Conservation (phyloP, 2,113 vertebrate species). For the Pipa parva region DNA sequence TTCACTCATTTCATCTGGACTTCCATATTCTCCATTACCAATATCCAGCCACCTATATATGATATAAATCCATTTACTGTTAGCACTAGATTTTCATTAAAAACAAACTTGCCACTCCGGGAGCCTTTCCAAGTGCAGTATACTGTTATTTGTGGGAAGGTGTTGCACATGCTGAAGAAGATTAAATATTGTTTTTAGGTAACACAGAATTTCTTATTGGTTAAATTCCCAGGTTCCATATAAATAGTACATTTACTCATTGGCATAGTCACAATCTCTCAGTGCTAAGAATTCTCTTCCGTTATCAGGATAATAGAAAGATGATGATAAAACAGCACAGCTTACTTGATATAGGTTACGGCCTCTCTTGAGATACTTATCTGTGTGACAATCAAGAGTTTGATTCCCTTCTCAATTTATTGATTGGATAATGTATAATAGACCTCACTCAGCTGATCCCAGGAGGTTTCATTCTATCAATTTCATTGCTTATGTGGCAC, state of each 20-base stretch:
- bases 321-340: neutral
- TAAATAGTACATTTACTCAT: neutral
- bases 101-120: too few species aligned
- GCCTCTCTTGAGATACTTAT: neutral
- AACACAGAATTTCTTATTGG: too few species aligned
- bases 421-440: neutral
- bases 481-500: too few species aligned
- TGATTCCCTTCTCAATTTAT: neutral
- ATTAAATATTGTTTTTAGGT: too few species aligned
- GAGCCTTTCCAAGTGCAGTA: too few species aligned
- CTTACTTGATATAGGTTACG: neutral
- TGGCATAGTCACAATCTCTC: neutral
- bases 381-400: neutral
- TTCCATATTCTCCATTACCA: too few species aligned
- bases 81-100: too few species aligned
- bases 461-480: neutral
- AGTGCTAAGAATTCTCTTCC: neutral
- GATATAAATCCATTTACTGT: too few species aligned
- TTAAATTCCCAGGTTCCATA: neutral
- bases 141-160: too few species aligned
- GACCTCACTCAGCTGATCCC: neutral
- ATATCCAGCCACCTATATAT: too few species aligned
- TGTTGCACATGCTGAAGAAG: too few species aligned
- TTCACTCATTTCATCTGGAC: too few species aligned
- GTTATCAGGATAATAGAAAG: neutral